These are phyloP conservation scores for Fundulus diaphanus DNA, from an alignment of 2,797 vertebrate genomes.

Conservation along the genomic window DNA sequence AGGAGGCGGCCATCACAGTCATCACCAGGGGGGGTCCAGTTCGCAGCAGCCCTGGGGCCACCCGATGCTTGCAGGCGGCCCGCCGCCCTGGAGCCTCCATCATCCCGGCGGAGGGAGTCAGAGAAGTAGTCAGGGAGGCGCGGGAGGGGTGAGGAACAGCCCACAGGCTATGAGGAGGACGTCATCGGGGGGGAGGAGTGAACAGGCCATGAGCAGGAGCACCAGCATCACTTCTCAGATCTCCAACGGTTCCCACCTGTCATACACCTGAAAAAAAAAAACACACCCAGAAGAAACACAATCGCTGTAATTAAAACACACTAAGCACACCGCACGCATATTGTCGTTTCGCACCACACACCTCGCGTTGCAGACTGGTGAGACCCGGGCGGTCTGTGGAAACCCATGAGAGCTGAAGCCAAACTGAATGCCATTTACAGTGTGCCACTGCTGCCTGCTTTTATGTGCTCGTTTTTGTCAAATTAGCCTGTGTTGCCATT, in stretches of 20 bases:
- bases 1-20: conserved; percentile 69
- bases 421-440: conserved; percentile 26
- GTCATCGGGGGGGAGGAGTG: conserved; percentile 94
- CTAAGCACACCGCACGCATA: conserved; percentile 28
- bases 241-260: conserved; percentile 98
- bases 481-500: conserved; percentile 58
- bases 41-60: conserved; percentile 92
- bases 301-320: conserved; percentile 43
- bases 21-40: conserved; percentile 78
- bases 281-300: conserved; percentile 32
- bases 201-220: conserved; percentile 99
- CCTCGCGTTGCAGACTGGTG: conserved; percentile 30
- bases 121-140: conserved; percentile 89
- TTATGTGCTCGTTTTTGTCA: conserved; percentile 37
- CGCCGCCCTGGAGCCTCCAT: conserved; percentile 95
- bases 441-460: conserved; percentile 29
- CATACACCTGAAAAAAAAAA: conserved; percentile 89
- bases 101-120: conserved; percentile 88
- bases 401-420: conserved; percentile 49
- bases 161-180: conserved; percentile 96
- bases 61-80: conserved; percentile 90
- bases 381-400: conserved; percentile 59
- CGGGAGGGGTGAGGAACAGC: conserved; percentile 94
- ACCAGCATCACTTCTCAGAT: conserved; percentile 99
- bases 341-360: conserved; percentile 11